These are phyloP conservation scores for Lasiurus borealis DNA, from an alignment of 2,113 vertebrate species.

Conservation along the genomic window DNA sequence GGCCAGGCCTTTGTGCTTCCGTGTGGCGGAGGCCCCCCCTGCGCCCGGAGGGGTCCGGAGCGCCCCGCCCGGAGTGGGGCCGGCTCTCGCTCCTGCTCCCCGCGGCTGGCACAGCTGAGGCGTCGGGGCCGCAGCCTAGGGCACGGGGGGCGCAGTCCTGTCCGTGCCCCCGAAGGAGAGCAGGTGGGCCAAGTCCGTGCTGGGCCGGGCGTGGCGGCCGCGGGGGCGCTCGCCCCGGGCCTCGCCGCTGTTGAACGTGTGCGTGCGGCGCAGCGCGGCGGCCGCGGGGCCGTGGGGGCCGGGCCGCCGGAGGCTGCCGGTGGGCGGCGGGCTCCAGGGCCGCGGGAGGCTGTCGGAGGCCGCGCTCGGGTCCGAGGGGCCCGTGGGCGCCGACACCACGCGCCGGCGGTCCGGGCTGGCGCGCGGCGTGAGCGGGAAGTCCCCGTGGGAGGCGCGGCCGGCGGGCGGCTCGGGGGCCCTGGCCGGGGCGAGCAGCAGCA, in stretches of 20 bases:
- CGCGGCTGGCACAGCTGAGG: slow-evolving; percentile 66
- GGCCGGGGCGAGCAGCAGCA: slow-evolving; percentile 90
- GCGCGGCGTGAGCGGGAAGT: slow-evolving; percentile 89
- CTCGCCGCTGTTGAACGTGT: slow-evolving; percentile 88
- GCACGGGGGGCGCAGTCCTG: slow-evolving; percentile 90
- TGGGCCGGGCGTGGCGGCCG: slow-evolving; percentile 85
- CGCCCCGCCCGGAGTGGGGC: slow-evolving; percentile 65
- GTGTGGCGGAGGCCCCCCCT: slow-evolving; percentile 38
- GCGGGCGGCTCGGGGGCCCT: slow-evolving; percentile 74
- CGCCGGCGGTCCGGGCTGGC: slow-evolving; percentile 93
- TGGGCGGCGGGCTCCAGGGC: slow-evolving; percentile 90
- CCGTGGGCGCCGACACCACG: slow-evolving; percentile 93
- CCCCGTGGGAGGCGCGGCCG: slow-evolving; percentile 89
- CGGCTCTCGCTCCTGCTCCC: slow-evolving; percentile 52
- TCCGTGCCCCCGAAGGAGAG: slow-evolving; percentile 91
- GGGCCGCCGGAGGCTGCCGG: slow-evolving; percentile 92
- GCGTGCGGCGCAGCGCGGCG: slow-evolving; percentile 87
- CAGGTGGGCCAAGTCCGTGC: slow-evolving; percentile 92
- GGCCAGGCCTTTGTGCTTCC: slow-evolving; percentile 79
- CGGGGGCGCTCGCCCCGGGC: slow-evolving; percentile 80
- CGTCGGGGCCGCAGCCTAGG: slow-evolving; percentile 33
- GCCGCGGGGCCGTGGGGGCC: slow-evolving; percentile 83
- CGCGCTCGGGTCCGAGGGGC: slow-evolving; percentile 69
- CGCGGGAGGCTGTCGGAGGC: slow-evolving; percentile 64
- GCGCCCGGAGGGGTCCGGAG: not conserved